Evolutionary conservation across 2,888 invertebrate species (phyloP), one percentile per base, ranked within the genome.

Genomic region (Catocala fraxini): DNA sequence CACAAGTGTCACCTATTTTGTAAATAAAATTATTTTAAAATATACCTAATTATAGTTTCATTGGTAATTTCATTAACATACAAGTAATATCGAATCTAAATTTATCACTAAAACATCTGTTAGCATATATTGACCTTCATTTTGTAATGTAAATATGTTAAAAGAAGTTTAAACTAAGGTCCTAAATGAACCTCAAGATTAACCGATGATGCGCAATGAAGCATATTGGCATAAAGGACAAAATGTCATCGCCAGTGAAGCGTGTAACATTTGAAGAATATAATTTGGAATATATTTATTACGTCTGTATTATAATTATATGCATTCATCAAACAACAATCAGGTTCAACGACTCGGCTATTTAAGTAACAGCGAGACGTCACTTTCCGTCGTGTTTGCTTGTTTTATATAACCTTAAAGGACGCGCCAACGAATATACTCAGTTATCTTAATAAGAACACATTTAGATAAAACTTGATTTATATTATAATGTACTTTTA

Each of bases 271-370:
- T 39, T 39, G 46, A 10, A 46, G 6, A 13, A 45, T 15, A 15
- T 11, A 46, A 35, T 13, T 33, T 35, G 6, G 5, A 12, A 12
- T 56, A 42, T 15, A 25, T 25, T 25, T 3, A 15, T 34, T 12
- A 13, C 46, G 12, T 33, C 41, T 41, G 25, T 25, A 25, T 25
- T 25, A 25, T 61, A 53, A 56, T 68, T 63, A 64, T 73, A 65
- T 74, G 66, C 68, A 75, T 77, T 79, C 78, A 80, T 84, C 77
- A 78, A 75, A 66, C 60, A 59, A 78, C 72, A 78, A 78, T 75
- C 55, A 85, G 82, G 92, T 91, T 92, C 91, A 88, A 87, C 82
- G 89, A 88, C 89, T 83, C 79, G 62, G 77, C 80, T 86, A 86
- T 88, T 87, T 85, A 83, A 84, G 83, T 84, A 80, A 73, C 70